phyloP scores from a whole-genome alignment of 2,797 vertebrate species.

The Threskiornis aethiopicus region DNA sequence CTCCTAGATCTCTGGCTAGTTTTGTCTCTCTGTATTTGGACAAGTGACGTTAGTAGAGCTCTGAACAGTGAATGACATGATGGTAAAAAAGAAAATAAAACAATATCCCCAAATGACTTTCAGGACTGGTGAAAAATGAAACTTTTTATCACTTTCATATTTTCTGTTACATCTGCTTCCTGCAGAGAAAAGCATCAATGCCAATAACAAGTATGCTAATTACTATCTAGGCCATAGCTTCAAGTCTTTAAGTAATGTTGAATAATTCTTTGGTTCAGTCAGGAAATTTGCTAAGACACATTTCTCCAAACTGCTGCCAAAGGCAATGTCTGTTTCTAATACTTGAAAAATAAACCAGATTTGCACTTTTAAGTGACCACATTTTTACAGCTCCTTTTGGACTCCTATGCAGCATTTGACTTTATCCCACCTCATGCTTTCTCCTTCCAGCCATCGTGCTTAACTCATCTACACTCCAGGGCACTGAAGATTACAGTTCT shows the following conservation, averaged over 20 bases:
- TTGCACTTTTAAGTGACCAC: constrained; percentile 75
- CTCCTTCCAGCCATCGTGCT: constrained; percentile 12
- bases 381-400: constrained; percentile 71
- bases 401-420: background rate
- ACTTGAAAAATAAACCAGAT: constrained; percentile 79
- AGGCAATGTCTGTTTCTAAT: constrained; percentile 79
- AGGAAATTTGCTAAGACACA: constrained; percentile 78
- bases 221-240: constrained; percentile 71
- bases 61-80: constrained; percentile 7
- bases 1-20: background rate
- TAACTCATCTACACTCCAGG: background rate
- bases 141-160: constrained; percentile 64
- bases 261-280: constrained; percentile 70
- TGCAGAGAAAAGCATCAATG: constrained; percentile 61
- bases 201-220: constrained; percentile 76
- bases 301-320: constrained; percentile 77
- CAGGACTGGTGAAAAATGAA: constrained; percentile 40
- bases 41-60: background rate
- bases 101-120: constrained; percentile 9
- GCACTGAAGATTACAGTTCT: constrained; percentile 7
- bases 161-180: constrained; percentile 63
- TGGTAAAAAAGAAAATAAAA: background rate
- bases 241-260: constrained; percentile 75
- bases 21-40: background rate
- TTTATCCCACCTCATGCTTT: constrained; percentile 40